Evolutionary conservation across 2,888 invertebrate species (phyloP), one percentile per base, ranked within the genome.

Genomic region (Pyrrhia umbra): DNA sequence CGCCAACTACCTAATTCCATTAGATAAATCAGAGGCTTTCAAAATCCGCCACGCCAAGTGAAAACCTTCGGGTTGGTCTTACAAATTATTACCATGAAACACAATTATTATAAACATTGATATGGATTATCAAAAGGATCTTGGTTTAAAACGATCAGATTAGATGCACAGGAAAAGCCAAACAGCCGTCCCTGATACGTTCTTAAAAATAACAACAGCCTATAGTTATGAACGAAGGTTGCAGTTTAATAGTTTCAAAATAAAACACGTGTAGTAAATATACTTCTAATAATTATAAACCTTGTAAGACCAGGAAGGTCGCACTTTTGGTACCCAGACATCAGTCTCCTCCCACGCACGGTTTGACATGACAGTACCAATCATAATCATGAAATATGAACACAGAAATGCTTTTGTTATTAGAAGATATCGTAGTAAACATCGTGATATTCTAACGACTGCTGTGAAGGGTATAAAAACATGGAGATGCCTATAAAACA

Each of bases 11-110:
- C n/a, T 88, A 88, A 83, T 71, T 76, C 77, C 68, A 89, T 88
- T 85, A 80, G 88, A 89, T 87, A 82, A 84, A 84, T 78, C 71
- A 83, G 82, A 85, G 71, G 83, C 85, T 90, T 87, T 87, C 85
- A 84, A 84, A 86, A 87, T 77, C 62, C 75, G 82, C 79, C 68
- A 80, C 85, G 82, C 79, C 78, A 55, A 59, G 75, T 82, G 73
- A 76, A 79, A 84, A 78, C 86, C 88, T 88, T 85, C 84, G 64
- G 64, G 15, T 39, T n/a, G 34, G 51, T 64, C 66, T 82, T 82
- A 78, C 78, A 79, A 84, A 81, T 80, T 63, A 63, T 55, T 56
- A 21, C 64, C 68, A 61, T 52, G 69, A 74, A 81, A 76, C 73
- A 40, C 9, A 40, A 45, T 63, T 51, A 45, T 37, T 34, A 42